These are phyloP conservation scores for Tetragnatha versicolor DNA, from an alignment of 1,140 invertebrate genomes.

Conservation along the genomic window DNA sequence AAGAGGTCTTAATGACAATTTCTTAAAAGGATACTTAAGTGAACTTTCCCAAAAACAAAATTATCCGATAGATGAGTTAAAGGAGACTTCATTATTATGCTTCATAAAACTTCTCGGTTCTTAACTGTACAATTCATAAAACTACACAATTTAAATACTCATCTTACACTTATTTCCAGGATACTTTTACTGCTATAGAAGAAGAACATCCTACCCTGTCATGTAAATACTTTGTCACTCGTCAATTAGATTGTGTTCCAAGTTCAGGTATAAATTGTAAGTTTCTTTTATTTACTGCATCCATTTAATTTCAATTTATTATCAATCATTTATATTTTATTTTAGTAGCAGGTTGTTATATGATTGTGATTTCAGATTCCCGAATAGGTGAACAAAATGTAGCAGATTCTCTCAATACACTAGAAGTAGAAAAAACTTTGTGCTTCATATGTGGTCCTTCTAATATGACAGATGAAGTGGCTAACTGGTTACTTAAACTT, in stretches of 20 bases:
- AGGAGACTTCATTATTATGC: too few relatives aligned
- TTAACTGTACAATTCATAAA: not conserved
- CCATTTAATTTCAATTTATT: not conserved
- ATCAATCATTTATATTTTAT: not conserved
- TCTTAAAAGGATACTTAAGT: too few relatives aligned
- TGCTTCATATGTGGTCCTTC: slow-evolving; percentile 63
- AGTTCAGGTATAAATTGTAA: slow-evolving; percentile 43
- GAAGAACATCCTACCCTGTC: slow-evolving; percentile 41
- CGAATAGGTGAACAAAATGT: slow-evolving; percentile 60
- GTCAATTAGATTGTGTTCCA: not conserved
- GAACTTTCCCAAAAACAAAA: too few relatives aligned
- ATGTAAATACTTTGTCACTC: slow-evolving; percentile 52
- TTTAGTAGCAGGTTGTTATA: not conserved
- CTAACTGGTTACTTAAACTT: slow-evolving; percentile 55
- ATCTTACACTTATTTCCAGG: slow-evolving; percentile 27
- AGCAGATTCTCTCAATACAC: slow-evolving; percentile 52
- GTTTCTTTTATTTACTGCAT: not conserved
- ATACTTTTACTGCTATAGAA: slow-evolving; percentile 19
- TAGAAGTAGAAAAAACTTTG: slow-evolving; percentile 55
- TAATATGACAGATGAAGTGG: slow-evolving; percentile 61
- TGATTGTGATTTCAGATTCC: slow-evolving; percentile 56
- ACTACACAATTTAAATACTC: not conserved
- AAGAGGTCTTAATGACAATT: too few relatives aligned
- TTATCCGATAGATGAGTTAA: too few relatives aligned
- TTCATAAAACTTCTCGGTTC: not conserved